Evolutionary conservation across 2,797 vertebrate genomes (phyloP), one percentile per base, ranked within the genome.

Genomic region (Gastrophryne carolinensis): DNA sequence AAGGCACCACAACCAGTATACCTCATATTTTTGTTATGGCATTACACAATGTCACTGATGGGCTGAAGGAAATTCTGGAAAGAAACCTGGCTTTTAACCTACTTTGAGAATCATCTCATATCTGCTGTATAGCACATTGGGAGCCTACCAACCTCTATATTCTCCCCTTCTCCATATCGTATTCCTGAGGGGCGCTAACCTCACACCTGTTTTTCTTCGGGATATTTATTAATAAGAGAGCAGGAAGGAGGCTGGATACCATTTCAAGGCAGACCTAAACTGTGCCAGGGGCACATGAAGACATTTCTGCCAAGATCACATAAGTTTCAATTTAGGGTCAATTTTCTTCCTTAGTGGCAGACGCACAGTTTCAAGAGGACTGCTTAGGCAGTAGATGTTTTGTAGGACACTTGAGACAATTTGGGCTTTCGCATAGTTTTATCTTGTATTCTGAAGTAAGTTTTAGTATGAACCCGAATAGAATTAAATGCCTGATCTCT

Each of bases 1-100:
- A 66, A 78, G 56, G 68, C 56, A 72, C 58, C 62, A 70, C 63
- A 70, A 78, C 69, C 67, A 5, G 19, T 56, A 72, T 78, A 78
- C 75, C 75, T 78, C 75, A 65, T 49, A 50, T 39, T 72, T 19
- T 30, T 23, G 58, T 58, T 23, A 65, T 58, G 58, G 75, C 75
- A 78, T 78, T 78, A 78, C 75, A 58, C 34, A 78, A 54, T 53
- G 50, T 71, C 24, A 78, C 39, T 49, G 7, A 50, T 56, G 47
- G 47, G 37, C 66, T 56, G 74, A 50, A 63, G 10, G 64, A 54
- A 19, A 21, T 17, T 24, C 52, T 57, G 35, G 66, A 34, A 44
- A 61, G n/a, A 39, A 37, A 32, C n/a, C 58, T 11, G 7, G 19
- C 47, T 11, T 7, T 24, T 34, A 41, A 61, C 52, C 35, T 35